Evolutionary conservation across 2,797 vertebrate species (phyloP).

Genomic region (Champsocephalus gunnari): DNA sequence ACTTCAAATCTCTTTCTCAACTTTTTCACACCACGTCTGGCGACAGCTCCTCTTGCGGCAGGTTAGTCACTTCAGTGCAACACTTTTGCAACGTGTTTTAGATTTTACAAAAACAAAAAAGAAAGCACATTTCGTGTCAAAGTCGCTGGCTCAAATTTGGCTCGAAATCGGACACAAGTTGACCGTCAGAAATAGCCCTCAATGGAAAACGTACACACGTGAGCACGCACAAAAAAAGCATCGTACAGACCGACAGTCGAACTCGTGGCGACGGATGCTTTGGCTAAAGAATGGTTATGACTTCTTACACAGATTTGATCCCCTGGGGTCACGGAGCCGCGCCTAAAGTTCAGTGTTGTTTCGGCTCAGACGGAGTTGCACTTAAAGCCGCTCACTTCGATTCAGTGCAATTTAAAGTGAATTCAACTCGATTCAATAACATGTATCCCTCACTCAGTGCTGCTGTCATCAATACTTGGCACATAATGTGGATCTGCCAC

Average conservation of each 20-base stretch:
- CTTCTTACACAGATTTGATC: conserved; percentile 18
- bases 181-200: conserved; percentile 74
- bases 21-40: conserved; percentile 18
- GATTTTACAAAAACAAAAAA: conserved; percentile 19
- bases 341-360: conserved; percentile 13
- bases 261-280: conserved; percentile 53
- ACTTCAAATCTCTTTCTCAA: conserved; percentile 42
- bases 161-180: conserved; percentile 47
- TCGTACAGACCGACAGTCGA: conserved; percentile 38
- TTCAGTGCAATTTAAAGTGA: conserved; percentile 77
- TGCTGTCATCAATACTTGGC: conserved; percentile 47
- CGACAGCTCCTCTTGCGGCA: conserved; percentile 42
- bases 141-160: conserved; percentile 57
- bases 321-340: conserved; percentile 17
- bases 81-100: conserved; percentile 61
- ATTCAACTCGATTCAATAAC: conserved; percentile 52
- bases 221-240: conserved; percentile 20
- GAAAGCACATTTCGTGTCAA: conserved; percentile 51
- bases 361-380: conserved; percentile 34
- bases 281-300: conserved; percentile 45
- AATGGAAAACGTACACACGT: conserved; percentile 46
- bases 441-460: conserved; percentile 49
- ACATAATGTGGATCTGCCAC: conserved; percentile 36
- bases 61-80: conserved; percentile 77
- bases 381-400: conserved; percentile 45